Evolutionary conservation across 2,888 invertebrate genomes (phyloP).

Genomic region (Caradrina kadenii): DNA sequence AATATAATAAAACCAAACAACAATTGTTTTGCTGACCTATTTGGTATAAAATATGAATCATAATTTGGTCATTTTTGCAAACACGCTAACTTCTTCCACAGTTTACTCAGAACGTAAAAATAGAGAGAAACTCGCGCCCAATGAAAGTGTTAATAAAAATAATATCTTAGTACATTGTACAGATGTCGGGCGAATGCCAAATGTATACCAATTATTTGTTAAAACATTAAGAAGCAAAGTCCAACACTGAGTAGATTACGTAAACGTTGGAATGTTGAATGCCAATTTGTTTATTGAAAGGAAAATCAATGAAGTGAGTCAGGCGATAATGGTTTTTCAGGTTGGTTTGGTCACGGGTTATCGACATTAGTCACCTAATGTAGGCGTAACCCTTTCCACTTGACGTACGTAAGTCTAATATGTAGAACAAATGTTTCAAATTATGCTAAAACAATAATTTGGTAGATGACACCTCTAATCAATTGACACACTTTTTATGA

Average conservation of each 20-base stretch:
- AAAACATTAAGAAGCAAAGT: conserved; percentile 32
- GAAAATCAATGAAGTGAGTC: conserved; percentile 39
- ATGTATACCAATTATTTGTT: conserved; percentile 19
- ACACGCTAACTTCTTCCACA: not conserved
- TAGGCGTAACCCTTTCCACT: not conserved
- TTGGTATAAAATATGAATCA: not conserved
- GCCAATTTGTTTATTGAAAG: conserved; percentile 24
- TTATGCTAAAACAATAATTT: no score
- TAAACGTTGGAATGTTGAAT: conserved; percentile 28
- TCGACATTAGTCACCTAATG: conserved; percentile 13
- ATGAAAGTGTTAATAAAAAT: conserved; percentile 34
- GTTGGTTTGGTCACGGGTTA: not conserved
- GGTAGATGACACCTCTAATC: no score
- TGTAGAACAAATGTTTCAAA: not conserved
- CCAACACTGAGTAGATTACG: conserved; percentile 11
- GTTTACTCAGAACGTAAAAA: conserved; percentile 15
- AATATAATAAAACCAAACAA: not conserved
- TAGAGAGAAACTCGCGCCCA: conserved; percentile 1
- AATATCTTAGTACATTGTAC: conserved; percentile 16
- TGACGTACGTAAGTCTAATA: no score
- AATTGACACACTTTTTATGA: no score
- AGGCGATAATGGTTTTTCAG: conserved; percentile 28
- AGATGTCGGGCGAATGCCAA: conserved; percentile 35
- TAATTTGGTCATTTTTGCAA: not conserved
- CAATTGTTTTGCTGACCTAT: not conserved